A percentile compares a stretch with the other conserved stretches of the same genome.
These are phyloP conservation scores for Embiotoca jacksoni DNA, from an alignment of 2,113 vertebrate genomes.

Conservation along the genomic window DNA sequence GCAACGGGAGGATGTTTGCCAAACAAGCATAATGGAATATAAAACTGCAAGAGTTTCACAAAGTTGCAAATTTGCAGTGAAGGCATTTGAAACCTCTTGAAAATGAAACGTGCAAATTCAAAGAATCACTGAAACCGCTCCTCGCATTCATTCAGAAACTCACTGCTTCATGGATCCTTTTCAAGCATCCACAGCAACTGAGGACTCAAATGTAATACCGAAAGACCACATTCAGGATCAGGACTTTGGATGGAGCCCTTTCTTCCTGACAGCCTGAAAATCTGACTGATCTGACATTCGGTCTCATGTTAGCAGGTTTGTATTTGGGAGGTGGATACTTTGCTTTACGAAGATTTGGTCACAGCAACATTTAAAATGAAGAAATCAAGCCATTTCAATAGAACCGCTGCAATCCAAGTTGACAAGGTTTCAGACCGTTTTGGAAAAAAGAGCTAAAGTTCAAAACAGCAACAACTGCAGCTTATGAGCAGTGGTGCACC, in stretches of 20 bases:
- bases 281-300: too few species aligned
- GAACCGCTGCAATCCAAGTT: too few species aligned
- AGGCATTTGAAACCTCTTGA: background rate
- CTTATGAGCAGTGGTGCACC: background rate
- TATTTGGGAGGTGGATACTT: too few species aligned
- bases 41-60: conserved; percentile 2
- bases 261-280: too few species aligned
- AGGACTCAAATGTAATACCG: background rate
- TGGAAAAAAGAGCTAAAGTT: background rate
- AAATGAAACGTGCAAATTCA: conserved; percentile 11
- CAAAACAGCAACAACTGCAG: background rate
- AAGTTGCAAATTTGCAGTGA: conserved; percentile 18
- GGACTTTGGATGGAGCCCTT: too few species aligned
- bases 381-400: too few species aligned
- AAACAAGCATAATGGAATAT: conserved; percentile 18
- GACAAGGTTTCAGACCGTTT: background rate
- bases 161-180: background rate
- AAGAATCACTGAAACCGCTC: background rate
- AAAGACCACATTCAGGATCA: too few species aligned
- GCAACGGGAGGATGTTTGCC: conserved; percentile 30
- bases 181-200: background rate
- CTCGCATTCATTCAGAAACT: background rate
- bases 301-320: too few species aligned
- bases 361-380: too few species aligned
- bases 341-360: too few species aligned